Base-by-base conservation (phyloP, 2,888 invertebrate genomes). In the Cryptosula pallasiana region DNA sequence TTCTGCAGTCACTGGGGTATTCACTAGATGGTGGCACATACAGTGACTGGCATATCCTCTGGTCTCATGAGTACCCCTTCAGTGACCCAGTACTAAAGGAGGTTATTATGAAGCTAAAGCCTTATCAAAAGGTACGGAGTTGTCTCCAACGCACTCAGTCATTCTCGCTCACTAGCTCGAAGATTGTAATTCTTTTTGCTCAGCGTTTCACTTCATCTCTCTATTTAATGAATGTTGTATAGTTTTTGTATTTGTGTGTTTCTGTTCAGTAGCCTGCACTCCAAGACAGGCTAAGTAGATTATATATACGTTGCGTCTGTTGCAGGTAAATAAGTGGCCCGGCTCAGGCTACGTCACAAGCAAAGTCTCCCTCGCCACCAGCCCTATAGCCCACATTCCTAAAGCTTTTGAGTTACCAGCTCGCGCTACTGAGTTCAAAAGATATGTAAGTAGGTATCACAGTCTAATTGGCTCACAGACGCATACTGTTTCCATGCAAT, bases 21-120 rank as follows among this genome's bases (percentile, higher is more conserved):
- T 84, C 88, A 72, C 87, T 75, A 23, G 69, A 69, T 23, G 78
- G 79, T 20, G 75, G 76, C 54, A 73, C 76, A 16, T 72, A 77
- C 5, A 84, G 88, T 0, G 85, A 87, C 0, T 97, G 96, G 95
- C 90, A 91, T 81, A 87, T 97, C 0, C 85, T 97, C 13, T 98
- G 98, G 97, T 90, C 95, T 0, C 94, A 96, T 83, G 93, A 94
- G 79, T 96, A 93, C 82, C 96, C 96, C 0, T 96, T 95, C 73
- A 72, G 72, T 79, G 83, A 88, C 72, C 83, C 82, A 0, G 88
- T 87, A 73, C n/a, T 23, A 13, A 54, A 70, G 29, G n/a, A 70
- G 23, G 29, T 54, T 2, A 23, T 70, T 5, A 23, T 54, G 9
- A 87, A 87, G 74, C 84, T 95, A 13, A 88, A 89, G 77, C 85